Conservation (phyloP, 2,113 vertebrate species). For the Anolis sagrei region DNA sequence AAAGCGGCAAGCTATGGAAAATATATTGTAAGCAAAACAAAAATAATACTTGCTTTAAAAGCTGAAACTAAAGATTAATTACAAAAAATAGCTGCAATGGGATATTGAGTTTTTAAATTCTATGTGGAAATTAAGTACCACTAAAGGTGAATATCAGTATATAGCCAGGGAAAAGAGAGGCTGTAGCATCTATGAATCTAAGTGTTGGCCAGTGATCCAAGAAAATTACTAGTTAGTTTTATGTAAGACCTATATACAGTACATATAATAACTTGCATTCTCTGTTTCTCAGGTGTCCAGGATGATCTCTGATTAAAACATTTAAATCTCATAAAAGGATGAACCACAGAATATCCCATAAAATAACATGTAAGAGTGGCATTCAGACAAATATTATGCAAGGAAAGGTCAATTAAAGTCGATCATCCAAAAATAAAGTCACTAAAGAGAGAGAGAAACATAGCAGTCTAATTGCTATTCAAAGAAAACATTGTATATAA, state of each 20-base stretch:
- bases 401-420: no score
- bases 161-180: background rate
- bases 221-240: background rate
- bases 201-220: background rate
- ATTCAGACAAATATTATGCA: no score
- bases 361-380: no score
- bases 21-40: background rate
- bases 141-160: background rate
- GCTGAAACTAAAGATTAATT: background rate
- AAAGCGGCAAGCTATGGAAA: background rate
- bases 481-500: no score
- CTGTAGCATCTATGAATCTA: background rate
- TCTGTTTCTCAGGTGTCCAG: background rate
- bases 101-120: background rate
- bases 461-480: no score
- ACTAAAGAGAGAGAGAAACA: no score
- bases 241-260: background rate
- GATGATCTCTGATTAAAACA: no score
- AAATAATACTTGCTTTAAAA: background rate
- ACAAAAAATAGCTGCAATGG: background rate
- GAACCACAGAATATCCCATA: no score
- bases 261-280: no score
- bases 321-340: no score
- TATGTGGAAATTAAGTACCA: background rate
- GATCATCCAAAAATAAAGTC: background rate